Conservation (phyloP, 2,797 vertebrate species). For the Chelonia mydas region DNA sequence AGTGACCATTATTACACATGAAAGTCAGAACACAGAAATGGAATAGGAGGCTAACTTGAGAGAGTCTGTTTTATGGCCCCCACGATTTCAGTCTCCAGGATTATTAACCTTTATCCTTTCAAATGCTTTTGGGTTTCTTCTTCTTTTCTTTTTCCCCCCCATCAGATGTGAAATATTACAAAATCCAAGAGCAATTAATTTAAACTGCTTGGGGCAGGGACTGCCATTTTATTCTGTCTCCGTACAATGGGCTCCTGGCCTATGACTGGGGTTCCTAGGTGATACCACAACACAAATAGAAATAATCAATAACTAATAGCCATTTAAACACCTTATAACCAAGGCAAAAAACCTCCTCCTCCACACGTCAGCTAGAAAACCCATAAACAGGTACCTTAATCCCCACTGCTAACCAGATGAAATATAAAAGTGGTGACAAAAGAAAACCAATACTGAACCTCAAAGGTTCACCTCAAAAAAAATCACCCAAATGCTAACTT, state of each 20-base stretch:
- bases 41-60: not conserved
- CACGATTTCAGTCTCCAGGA: not conserved
- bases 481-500: not conserved
- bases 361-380: not conserved
- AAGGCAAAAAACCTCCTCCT: not conserved
- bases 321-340: not conserved
- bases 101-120: not conserved
- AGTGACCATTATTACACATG: rapidly evolving
- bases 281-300: not conserved
- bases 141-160: not conserved
- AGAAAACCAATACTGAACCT: not conserved
- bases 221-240: rapidly evolving
- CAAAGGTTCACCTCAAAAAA: not conserved
- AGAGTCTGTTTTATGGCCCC: not conserved
- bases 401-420: rapidly evolving
- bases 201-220: not conserved
- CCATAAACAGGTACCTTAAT: not conserved
- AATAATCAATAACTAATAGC: not conserved
- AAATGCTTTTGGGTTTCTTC: not conserved
- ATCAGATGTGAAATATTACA: not conserved
- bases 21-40: slow-evolving; percentile 5
- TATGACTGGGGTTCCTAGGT: rapidly evolving
- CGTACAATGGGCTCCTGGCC: not conserved
- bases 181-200: not conserved
- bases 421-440: not conserved